Conservation (phyloP, 2,797 vertebrate species). For the Microcaecilia unicolor region DNA sequence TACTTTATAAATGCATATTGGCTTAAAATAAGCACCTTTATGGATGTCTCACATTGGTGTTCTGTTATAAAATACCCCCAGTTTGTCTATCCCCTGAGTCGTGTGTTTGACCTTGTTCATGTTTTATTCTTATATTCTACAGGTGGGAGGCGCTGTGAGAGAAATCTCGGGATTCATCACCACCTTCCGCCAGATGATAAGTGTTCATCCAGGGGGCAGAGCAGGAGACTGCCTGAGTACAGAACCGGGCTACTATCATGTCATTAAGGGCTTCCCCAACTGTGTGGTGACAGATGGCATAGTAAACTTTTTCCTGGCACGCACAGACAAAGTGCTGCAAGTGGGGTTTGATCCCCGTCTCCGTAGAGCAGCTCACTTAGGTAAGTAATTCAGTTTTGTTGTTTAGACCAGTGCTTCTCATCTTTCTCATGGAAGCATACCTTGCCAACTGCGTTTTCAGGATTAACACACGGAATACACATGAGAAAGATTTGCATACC, state of each 20-base stretch:
- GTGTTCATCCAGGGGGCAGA: conserved; percentile 61
- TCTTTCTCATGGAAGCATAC: no score
- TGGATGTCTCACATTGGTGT: no score
- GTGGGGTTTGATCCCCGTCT: conserved; percentile 80
- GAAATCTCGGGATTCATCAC: conserved; percentile 74
- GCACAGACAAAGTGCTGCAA: conserved; percentile 68
- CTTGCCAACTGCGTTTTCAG: no score
- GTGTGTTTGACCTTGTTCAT: no score
- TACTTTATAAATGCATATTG: no score
- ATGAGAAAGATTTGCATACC: no score
- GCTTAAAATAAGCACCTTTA: no score
- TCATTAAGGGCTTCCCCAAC: conserved; percentile 65
- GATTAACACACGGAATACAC: no score
- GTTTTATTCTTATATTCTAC: background rate
- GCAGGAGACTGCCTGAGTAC: conserved; percentile 76
- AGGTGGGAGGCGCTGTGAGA: conserved; percentile 87
- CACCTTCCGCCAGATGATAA: conserved; percentile 73
- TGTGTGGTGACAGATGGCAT: conserved; percentile 83
- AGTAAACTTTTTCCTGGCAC: conserved; percentile 85
- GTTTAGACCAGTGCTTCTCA: no score
- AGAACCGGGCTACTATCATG: conserved; percentile 64
- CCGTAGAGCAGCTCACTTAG: conserved; percentile 64
- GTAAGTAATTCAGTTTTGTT: conserved; percentile 33
- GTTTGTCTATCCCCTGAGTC: no score
- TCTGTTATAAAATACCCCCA: no score